These are phyloP conservation scores for Aelia acuminata DNA, from an alignment of 2,888 invertebrate species.

Conservation along the genomic window DNA sequence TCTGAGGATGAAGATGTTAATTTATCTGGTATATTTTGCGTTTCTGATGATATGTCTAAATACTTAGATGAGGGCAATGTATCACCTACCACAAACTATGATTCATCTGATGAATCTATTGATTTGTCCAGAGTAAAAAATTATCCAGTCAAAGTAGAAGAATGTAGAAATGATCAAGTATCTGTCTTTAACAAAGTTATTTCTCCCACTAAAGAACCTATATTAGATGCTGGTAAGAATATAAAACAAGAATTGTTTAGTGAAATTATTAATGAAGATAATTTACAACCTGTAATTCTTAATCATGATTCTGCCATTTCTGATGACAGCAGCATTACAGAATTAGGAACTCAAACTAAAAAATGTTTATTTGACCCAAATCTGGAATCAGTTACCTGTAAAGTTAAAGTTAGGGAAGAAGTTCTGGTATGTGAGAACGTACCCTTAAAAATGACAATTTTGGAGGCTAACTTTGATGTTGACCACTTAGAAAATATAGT, in stretches of 20 bases:
- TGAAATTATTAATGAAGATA: neutral
- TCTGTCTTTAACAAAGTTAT: constrained; percentile 4
- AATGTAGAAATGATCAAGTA: neutral
- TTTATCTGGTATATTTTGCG: constrained; percentile 42
- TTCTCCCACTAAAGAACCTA: neutral
- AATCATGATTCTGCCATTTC: neutral
- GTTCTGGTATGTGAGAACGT: constrained; percentile 31
- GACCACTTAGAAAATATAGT: constrained; percentile 30
- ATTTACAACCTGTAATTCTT: neutral
- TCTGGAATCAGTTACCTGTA: constrained; percentile 29
- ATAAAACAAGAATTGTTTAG: constrained; percentile 32
- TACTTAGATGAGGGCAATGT: constrained; percentile 36
- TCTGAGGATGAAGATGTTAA: constrained; percentile 46
- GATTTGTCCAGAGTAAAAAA: constrained; percentile 35
- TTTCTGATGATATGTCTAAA: neutral
- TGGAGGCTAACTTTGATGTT: constrained; percentile 49
- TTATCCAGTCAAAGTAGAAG: constrained; percentile 42
- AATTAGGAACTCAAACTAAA: constrained; percentile 32
- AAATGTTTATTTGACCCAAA: constrained; percentile 35
- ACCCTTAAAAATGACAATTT: constrained; percentile 43
- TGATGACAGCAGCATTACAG: neutral
- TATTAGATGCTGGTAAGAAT: neutral
- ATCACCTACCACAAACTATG: constrained; percentile 38
- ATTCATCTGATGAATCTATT: constrained; percentile 53
- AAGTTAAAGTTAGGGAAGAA: constrained; percentile 43